These are phyloP conservation scores for Stichopus chloronotus DNA, from an alignment of 35 echinoderm and acorn worm genomes.

Conservation along the genomic window DNA sequence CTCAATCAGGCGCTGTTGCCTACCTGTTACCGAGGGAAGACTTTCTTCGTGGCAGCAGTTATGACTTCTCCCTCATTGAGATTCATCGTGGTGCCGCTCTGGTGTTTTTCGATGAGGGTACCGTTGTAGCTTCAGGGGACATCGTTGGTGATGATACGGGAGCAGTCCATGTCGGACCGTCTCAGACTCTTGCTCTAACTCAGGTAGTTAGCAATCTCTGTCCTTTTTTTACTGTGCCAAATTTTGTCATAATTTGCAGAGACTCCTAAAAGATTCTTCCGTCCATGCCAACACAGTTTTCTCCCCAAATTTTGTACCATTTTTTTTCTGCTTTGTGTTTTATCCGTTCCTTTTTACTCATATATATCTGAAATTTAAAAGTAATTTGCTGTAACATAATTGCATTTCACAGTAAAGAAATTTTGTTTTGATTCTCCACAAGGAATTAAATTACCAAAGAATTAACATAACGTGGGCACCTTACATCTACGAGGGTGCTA, in stretches of 20 bases:
- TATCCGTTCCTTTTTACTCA: too few species aligned
- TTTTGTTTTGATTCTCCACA: neutral
- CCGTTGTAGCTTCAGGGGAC: conserved; percentile 54
- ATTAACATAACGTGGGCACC: conserved; percentile 80
- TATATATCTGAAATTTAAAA: too few species aligned
- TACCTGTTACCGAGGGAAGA: conserved; percentile 63
- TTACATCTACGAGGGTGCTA: conserved; percentile 83
- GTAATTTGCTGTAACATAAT: too few species aligned
- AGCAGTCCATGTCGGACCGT: conserved; percentile 75
- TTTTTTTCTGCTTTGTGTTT: too few species aligned
- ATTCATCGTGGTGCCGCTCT: conserved; percentile 77
- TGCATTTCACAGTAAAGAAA: too few species aligned
- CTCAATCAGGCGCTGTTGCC: conserved; percentile 69
- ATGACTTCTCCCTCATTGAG: conserved; percentile 81
- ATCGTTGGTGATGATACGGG: conserved; percentile 86
- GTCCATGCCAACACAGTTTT: too few species aligned
- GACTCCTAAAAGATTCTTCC: too few species aligned
- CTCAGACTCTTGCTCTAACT: conserved; percentile 73
- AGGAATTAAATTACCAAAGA: conserved; percentile 83
- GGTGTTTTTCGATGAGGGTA: conserved; percentile 58
- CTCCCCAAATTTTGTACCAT: too few species aligned
- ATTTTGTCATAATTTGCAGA: too few species aligned
- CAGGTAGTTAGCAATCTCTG: conserved; percentile 44
- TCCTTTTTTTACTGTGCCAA: too few species aligned
- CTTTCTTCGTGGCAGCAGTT: conserved; percentile 40